A percentile compares a stretch with the other conserved stretches of the same genome.
These are phyloP conservation scores for Drosophila bocqueti DNA, from an alignment of 1,140 invertebrate species.

Conservation along the genomic window DNA sequence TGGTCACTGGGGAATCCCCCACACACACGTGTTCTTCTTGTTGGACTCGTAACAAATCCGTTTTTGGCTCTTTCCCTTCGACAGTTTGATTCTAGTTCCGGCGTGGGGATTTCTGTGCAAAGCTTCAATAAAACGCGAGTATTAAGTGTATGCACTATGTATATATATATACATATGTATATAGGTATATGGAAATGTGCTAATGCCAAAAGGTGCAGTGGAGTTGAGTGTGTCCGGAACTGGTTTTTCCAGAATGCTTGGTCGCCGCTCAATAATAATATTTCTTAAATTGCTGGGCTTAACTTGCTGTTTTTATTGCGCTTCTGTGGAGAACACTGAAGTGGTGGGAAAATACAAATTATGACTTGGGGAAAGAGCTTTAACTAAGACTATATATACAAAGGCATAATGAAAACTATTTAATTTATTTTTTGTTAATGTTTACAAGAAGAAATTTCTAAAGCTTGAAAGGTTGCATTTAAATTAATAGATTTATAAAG, in stretches of 20 bases:
- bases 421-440: too few species aligned
- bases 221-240: conserved; percentile 6
- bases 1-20: conserved; percentile 60
- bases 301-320: conserved; percentile 6
- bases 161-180: too few species aligned
- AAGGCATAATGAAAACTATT: background rate
- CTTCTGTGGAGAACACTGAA: background rate
- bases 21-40: conserved; percentile 40
- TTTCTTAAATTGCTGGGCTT: background rate
- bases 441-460: background rate
- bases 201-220: conserved; percentile 32
- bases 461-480: background rate
- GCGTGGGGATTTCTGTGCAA: background rate
- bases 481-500: too few species aligned
- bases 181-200: background rate
- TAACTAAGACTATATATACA: background rate
- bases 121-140: conserved; percentile 9
- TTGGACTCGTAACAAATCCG: background rate
- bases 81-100: conserved; percentile 30
- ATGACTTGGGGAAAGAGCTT: background rate
- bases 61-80: conserved; percentile 19
- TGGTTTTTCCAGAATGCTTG: conserved; percentile 42
- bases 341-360: background rate
- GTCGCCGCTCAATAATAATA: background rate
- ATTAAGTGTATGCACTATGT: conserved; percentile 9